These are phyloP conservation scores for Sebastes melanostomus DNA, from an alignment of 2,797 vertebrate species.

Conservation along the genomic window DNA sequence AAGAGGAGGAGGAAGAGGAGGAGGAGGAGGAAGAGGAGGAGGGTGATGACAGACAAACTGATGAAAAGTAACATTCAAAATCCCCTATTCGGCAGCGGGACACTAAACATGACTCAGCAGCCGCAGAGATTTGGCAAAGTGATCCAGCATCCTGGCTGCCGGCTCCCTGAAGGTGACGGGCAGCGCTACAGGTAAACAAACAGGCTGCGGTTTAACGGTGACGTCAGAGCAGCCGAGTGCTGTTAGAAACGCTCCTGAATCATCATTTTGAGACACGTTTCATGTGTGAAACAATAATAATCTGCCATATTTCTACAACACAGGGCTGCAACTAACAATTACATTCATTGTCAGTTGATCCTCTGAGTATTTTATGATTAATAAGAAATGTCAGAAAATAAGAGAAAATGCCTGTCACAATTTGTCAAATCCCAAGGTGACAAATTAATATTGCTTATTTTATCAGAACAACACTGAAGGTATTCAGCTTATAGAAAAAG, in stretches of 20 bases:
- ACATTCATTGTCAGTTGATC: too few species aligned
- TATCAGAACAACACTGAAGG: too few species aligned
- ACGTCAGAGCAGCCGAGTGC: conserved; percentile 26
- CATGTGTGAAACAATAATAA: neutral
- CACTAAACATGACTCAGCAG: conserved; percentile 55
- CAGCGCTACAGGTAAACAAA: conserved; percentile 39
- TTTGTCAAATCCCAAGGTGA: too few species aligned
- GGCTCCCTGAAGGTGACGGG: conserved; percentile 24
- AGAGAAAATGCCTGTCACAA: too few species aligned
- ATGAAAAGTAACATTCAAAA: conserved; percentile 48
- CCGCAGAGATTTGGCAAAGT: conserved; percentile 26
- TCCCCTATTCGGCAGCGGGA: conserved; percentile 14
- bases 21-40: conserved; percentile 26
- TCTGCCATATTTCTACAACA: neutral
- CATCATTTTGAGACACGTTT: neutral
- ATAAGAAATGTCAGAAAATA: too few species aligned
- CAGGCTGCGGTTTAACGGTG: conserved; percentile 12
- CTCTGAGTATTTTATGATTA: accelerated
- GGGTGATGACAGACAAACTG: conserved; percentile 56
- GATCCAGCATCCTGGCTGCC: conserved; percentile 23
- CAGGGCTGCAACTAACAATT: neutral
- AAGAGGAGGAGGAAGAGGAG: conserved; percentile 29
- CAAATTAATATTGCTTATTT: too few species aligned
- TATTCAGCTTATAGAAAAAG: too few species aligned
- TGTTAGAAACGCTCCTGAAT: neutral